Evolutionary conservation across 2,888 invertebrate genomes (phyloP).

Genomic region (Sphaeridia pumilis): DNA sequence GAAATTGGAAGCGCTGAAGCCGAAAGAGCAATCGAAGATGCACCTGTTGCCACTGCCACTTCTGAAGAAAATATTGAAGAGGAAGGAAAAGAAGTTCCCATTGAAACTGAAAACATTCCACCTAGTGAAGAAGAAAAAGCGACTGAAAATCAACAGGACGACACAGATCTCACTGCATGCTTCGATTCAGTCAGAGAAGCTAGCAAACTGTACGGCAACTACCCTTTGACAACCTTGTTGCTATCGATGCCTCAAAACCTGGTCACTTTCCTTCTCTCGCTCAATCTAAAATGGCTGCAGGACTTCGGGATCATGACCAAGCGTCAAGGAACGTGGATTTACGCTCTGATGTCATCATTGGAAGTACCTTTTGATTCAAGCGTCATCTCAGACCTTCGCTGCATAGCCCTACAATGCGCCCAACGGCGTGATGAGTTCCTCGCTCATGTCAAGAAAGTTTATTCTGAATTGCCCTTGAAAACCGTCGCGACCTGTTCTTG

Average conservation of each 20-base stretch:
- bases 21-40: not conserved
- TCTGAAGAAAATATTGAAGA: not conserved
- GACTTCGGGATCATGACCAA: slow-evolving; percentile 22
- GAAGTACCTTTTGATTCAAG: slow-evolving; percentile 27
- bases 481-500: not conserved
- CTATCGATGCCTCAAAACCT: slow-evolving; percentile 20
- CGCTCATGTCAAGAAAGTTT: not conserved
- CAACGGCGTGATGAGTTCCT: not conserved
- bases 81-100: not conserved
- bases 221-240: slow-evolving; percentile 20
- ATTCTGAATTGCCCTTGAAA: not conserved
- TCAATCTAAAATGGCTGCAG: slow-evolving; percentile 22
- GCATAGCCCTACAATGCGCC: slow-evolving; percentile 15
- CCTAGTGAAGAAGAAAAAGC: not conserved
- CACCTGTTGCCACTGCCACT: not conserved
- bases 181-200: slow-evolving; percentile 2
- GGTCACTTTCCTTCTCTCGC: slow-evolving; percentile 21
- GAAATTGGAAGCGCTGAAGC: not conserved
- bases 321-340: slow-evolving; percentile 30
- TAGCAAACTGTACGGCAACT: slow-evolving; percentile 8
- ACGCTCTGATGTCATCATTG: slow-evolving; percentile 24
- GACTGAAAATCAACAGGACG: not conserved
- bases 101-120: not conserved
- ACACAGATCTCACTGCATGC: not conserved
- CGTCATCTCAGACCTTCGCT: slow-evolving; percentile 25